Percentiles rank a stretch among this genome's conserved stretches.
phyloP scores from a whole-genome alignment of 2,797 vertebrate genomes.

The Botia almorhae region DNA sequence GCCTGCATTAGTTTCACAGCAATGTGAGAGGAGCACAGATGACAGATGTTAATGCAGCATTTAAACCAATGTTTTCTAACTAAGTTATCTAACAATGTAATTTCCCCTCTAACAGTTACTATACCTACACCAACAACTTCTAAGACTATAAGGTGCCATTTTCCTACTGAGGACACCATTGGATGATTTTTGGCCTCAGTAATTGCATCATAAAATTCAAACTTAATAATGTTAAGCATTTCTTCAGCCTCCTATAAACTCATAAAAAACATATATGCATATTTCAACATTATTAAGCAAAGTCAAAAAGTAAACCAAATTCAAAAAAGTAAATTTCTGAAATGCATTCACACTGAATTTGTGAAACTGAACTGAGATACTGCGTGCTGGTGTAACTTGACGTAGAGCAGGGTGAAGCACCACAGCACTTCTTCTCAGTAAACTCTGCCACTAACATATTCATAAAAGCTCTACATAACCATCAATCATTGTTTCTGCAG shows the following conservation, averaged over 20 bases:
- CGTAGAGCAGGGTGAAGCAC: neutral
- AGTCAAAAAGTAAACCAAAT: neutral
- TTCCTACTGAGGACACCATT: too few species aligned
- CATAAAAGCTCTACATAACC: constrained; percentile 5
- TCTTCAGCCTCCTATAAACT: neutral
- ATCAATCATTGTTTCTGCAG: constrained; percentile 2
- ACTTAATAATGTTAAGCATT: neutral
- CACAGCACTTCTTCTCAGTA: neutral
- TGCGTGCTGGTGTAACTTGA: neutral
- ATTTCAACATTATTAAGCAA: neutral
- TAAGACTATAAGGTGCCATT: neutral
- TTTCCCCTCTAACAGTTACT: neutral
- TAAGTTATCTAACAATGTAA: neutral
- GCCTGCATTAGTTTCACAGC: neutral
- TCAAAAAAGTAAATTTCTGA: neutral
- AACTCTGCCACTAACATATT: constrained; percentile 7
- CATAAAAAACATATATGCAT: constrained; percentile 1
- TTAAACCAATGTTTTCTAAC: neutral
- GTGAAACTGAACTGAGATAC: neutral
- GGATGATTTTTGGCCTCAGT: neutral
- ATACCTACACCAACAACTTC: neutral
- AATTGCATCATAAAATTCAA: neutral
- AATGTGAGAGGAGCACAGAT: neutral
- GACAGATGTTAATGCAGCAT: neutral
- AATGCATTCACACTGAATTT: constrained; percentile 9